Base-by-base conservation (phyloP, 2,797 vertebrate species). In the Myotis findleyi region DNA sequence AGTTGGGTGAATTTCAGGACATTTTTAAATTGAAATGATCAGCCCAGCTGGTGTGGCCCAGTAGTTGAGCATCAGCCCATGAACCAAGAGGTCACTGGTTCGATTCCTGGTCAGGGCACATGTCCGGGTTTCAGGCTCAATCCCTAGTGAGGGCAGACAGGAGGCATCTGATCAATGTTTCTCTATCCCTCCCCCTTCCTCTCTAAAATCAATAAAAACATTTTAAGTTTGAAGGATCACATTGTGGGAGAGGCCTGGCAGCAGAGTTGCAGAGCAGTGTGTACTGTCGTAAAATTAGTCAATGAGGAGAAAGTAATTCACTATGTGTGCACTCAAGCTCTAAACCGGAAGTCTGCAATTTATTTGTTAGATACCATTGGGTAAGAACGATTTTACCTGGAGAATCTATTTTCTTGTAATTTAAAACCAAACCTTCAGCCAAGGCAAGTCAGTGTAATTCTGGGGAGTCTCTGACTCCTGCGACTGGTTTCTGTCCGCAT, bases 371-470 rank as follows among this genome's bases (percentile, higher is more conserved):
- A 73, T 92, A 82, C 83, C 95, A 92, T 38, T 87, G 73, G 68
- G 51, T 89, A 89, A 96, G 72, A 89, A 38, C 75, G 82, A 18
- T 95, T 96, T 91, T 91, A 93, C 93, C 75, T 95, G 76, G 66
- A 69, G 51, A 88, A 71, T 79, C 82, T 95, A 75, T 73, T 95
- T 91, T 77, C 69, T 96, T 88, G 62, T 88, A 89, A 94, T 96
- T 97, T 96, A 94, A 97, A 93, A 96, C 91, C 93, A 95, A 97
- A 88, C 82, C 79, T 87, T 97, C 79, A 87, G 21, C 94, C 92
- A 53, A 96, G 44, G 72, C 72, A 84, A 91, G 62, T 72, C 82
- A 57, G 83, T 96, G 49, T 75, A 94, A 82, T 95, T 93, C 79
- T 77, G 94, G 91, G 53, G 68, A 92, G 87, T 87, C 57, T 79